Conservation (phyloP, 1,140 invertebrate species). For the Eulimnadia texana region DNA sequence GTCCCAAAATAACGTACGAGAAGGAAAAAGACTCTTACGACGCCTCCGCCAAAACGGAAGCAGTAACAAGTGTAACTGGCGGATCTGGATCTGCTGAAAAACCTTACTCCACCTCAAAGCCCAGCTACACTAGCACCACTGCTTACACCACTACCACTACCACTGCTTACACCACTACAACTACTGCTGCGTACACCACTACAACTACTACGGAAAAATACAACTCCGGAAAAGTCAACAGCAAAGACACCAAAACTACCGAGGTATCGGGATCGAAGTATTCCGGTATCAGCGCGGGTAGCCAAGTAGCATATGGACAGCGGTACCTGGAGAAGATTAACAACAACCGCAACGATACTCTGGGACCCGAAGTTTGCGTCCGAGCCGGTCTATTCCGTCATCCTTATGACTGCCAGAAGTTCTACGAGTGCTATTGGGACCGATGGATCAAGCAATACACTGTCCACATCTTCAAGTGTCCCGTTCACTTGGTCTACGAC, state of each 20-base stretch:
- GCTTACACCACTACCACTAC: no score
- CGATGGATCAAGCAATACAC: conserved; percentile 60
- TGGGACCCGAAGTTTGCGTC: conserved; percentile 47
- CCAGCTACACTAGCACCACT: no score
- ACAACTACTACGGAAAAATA: not conserved
- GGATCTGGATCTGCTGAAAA: no score
- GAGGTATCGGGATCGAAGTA: not conserved
- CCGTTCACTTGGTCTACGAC: conserved; percentile 64
- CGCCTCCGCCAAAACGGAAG: not conserved
- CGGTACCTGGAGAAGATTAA: conserved; percentile 9
- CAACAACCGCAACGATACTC: conserved; percentile 37
- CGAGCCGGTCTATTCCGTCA: conserved; percentile 65
- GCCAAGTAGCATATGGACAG: not conserved
- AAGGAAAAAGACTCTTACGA: not conserved
- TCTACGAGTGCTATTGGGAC: conserved; percentile 72
- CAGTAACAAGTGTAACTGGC: not conserved
- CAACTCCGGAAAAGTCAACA: not conserved
- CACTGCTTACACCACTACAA: no score
- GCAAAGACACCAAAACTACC: not conserved
- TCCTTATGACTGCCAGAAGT: conserved; percentile 66
- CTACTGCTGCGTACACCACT: no score
- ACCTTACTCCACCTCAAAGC: no score
- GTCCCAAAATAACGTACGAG: not conserved
- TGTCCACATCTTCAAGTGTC: conserved; percentile 63
- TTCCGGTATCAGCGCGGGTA: not conserved